phyloP scores from a whole-genome alignment of 2,888 invertebrate species.

The Pimpla rufipes region DNA sequence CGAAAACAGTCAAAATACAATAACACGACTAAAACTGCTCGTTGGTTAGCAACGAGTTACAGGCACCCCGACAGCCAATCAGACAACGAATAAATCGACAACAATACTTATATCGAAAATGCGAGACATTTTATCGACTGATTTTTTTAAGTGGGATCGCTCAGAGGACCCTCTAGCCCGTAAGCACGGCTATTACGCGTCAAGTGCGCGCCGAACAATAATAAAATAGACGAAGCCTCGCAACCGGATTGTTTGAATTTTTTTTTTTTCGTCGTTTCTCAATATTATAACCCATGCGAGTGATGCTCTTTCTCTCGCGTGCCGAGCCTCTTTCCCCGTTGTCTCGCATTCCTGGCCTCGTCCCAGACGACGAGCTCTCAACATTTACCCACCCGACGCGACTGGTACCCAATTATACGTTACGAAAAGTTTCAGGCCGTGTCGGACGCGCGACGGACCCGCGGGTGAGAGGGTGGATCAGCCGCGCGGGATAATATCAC shows the following conservation, averaged over 20 bases:
- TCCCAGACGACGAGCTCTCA: constrained; percentile 23
- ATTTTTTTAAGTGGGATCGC: too few species aligned
- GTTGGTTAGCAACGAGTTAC: too few species aligned
- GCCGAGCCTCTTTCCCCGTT: constrained; percentile 27
- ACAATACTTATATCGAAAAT: too few species aligned
- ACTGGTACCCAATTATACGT: constrained; percentile 66
- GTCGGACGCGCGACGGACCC: not conserved
- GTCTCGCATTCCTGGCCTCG: constrained; percentile 45
- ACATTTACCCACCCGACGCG: constrained; percentile 47
- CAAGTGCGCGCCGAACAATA: not conserved
- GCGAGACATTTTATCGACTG: too few species aligned
- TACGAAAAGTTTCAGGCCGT: constrained; percentile 61
- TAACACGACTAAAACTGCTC: too few species aligned
- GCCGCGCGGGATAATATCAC: constrained; percentile 62
- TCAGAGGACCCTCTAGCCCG: not conserved
- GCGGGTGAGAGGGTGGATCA: constrained; percentile 42
- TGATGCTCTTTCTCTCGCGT: constrained; percentile 27
- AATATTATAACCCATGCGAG: constrained; percentile 1
- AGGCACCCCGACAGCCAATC: too few species aligned
- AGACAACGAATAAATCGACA: too few species aligned
- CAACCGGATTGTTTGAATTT: not conserved
- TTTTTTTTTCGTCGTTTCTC: constrained; percentile 16
- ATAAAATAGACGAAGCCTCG: not conserved
- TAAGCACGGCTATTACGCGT: not conserved
- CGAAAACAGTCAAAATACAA: too few species aligned